Conservation (phyloP, 2,113 vertebrate species). For the Ochotona curzoniae region DNA sequence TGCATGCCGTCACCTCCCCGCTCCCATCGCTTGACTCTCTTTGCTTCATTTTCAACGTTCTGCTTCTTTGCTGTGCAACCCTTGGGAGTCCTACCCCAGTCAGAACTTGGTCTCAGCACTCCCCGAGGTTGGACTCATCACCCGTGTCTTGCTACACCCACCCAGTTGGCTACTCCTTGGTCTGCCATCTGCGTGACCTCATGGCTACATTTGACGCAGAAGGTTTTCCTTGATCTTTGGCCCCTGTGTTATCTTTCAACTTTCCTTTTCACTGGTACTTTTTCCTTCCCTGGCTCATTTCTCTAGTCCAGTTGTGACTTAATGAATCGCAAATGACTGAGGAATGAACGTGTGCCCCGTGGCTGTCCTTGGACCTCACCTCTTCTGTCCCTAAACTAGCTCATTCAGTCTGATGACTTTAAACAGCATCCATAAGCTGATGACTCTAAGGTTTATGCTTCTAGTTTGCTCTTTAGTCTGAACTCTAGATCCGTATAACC, state of each 20-base stretch:
- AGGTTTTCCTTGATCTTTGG: background rate
- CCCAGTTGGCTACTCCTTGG: too few relatives aligned
- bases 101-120: background rate
- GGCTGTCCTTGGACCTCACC: background rate
- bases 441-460: background rate
- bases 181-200: background rate
- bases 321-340: background rate
- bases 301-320: background rate
- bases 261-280: background rate
- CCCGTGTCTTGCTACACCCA: background rate
- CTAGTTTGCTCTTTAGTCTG: background rate
- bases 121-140: background rate
- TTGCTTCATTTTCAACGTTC: background rate
- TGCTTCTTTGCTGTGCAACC: background rate
- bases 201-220: background rate
- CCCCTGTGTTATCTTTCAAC: background rate
- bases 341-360: background rate
- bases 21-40: background rate
- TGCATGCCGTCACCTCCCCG: too few relatives aligned
- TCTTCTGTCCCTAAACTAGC: background rate
- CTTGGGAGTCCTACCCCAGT: background rate
- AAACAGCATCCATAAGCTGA: background rate
- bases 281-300: background rate
- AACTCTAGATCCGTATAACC: background rate
- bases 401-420: background rate